Percentiles rank a stretch among this genome's conserved stretches.
These are phyloP conservation scores for Poicephalus meyeri DNA, from an alignment of 2,113 vertebrate genomes.

Conservation along the genomic window DNA sequence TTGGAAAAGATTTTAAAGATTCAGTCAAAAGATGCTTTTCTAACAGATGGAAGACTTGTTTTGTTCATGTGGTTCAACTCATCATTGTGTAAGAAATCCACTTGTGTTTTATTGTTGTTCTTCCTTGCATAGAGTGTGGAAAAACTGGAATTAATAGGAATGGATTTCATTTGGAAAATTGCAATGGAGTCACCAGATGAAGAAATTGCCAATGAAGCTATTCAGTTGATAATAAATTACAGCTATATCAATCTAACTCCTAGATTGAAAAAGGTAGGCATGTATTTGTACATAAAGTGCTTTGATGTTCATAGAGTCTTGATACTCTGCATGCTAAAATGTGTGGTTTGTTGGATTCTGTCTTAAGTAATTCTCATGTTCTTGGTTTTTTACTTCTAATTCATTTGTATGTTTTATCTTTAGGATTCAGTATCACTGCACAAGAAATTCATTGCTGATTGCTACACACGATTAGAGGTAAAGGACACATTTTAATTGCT, in stretches of 20 bases:
- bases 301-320: neutral
- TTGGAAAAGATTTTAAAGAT: neutral
- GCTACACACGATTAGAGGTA: constrained; percentile 96
- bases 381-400: neutral
- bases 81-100: neutral
- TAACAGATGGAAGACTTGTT: neutral
- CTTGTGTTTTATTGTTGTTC: neutral
- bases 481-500: constrained; percentile 13
- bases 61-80: neutral
- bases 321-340: neutral
- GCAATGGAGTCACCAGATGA: constrained; percentile 99
- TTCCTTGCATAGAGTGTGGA: constrained; percentile 88
- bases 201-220: constrained; percentile 99
- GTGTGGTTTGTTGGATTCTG: neutral
- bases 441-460: constrained; percentile 99
- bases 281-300: neutral
- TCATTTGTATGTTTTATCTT: neutral
- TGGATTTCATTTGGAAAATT: constrained; percentile 99
- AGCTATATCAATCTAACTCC: constrained; percentile 98
- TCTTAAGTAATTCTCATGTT: neutral
- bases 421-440: constrained; percentile 98
- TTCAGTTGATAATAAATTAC: constrained; percentile 97
- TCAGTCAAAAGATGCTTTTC: neutral
- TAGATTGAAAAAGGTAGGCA: constrained; percentile 92
- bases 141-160: constrained; percentile 94